Conservation (phyloP, 2,797 vertebrate genomes). For the Lacerta agilis region DNA sequence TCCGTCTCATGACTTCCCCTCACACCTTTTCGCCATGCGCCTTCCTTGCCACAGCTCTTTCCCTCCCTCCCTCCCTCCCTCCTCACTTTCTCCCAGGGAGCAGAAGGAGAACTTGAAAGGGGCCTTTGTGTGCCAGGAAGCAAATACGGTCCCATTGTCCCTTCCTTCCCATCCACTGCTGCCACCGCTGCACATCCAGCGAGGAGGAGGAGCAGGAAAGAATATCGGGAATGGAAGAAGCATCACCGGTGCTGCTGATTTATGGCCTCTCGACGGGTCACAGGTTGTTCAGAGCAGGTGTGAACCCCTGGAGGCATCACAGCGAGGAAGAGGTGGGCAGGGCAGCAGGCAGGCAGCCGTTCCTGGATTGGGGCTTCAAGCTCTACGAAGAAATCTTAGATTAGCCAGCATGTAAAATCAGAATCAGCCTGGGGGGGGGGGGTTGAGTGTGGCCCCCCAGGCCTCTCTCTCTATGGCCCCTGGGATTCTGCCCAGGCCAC, state of each 20-base stretch:
- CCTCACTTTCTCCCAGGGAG: neutral
- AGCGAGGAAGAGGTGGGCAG: neutral
- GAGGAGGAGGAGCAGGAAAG: neutral
- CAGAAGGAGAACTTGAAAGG: neutral
- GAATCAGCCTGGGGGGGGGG: neutral
- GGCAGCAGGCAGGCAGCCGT: no score
- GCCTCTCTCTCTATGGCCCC: no score
- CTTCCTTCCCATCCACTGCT: neutral
- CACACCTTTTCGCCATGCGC: neutral
- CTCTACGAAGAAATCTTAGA: neutral
- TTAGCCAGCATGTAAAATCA: neutral
- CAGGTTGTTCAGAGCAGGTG: neutral
- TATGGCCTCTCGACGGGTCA: neutral
- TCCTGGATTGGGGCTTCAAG: neutral
- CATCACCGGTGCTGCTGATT: neutral
- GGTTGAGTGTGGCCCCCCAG: no score
- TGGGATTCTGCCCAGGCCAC: no score
- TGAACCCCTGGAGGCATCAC: neutral
- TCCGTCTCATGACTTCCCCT: neutral
- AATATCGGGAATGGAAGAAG: neutral
- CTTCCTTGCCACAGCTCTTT: neutral
- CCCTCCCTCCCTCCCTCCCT: no score
- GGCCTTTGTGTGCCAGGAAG: slow-evolving; percentile 18
- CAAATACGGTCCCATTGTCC: neutral
- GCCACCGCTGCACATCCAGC: no score